Conservation (phyloP, 2,797 vertebrate species). For the Huso huso region DNA sequence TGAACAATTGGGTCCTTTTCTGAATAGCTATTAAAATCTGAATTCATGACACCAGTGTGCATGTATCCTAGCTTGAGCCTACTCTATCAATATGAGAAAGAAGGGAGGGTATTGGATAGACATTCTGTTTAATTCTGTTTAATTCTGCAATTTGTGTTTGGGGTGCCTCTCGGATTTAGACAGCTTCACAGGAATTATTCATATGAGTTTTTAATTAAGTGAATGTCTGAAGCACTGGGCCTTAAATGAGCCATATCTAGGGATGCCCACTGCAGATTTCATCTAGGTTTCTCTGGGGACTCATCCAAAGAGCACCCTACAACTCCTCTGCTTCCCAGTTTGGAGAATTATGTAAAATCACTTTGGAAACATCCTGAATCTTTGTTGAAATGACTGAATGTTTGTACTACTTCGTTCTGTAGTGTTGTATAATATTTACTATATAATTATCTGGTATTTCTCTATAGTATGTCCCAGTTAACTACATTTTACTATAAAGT, state of each 20-base stretch:
- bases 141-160: conserved; percentile 12
- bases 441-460: too few species aligned
- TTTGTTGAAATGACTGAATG: not conserved
- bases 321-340: conserved; percentile 6
- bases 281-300: conserved; percentile 8
- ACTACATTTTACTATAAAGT: too few species aligned
- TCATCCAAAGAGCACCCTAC: conserved; percentile 3
- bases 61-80: too few species aligned
- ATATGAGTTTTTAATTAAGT: conserved; percentile 22
- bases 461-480: too few species aligned
- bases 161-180: conserved; percentile 1
- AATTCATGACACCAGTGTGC: too few species aligned
- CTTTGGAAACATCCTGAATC: conserved; percentile 5
- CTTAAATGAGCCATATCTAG: conserved; percentile 12
- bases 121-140: not conserved
- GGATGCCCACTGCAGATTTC: conserved; percentile 4
- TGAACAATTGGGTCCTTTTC: too few species aligned
- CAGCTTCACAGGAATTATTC: conserved; percentile 11
- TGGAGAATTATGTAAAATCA: conserved; percentile 17
- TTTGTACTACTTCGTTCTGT: too few species aligned
- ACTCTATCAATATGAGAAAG: too few species aligned
- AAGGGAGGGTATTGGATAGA: too few species aligned
- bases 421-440: too few species aligned
- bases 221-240: conserved; percentile 9
- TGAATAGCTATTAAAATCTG: too few species aligned